A percentile compares a stretch with the other conserved stretches of the same genome.
phyloP scores from a whole-genome alignment of 2,888 invertebrate species.

The Andrena praecox region DNA sequence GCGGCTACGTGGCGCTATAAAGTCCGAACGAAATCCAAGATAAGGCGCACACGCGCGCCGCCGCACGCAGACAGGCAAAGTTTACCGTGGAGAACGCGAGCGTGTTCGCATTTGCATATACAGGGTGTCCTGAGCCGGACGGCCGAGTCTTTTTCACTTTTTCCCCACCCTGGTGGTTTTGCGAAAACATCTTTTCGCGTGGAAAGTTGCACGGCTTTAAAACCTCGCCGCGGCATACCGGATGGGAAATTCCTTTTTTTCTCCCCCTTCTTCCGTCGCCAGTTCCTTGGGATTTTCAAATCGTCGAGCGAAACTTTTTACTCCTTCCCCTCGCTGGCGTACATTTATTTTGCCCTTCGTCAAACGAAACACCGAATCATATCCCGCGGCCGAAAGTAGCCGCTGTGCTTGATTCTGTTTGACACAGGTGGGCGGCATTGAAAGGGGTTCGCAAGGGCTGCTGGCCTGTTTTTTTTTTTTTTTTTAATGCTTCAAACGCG shows the following conservation, averaged over 20 bases:
- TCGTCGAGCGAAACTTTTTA: background rate
- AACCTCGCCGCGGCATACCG: background rate
- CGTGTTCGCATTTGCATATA: slow-evolving; percentile 54
- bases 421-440: background rate
- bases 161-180: slow-evolving; percentile 4
- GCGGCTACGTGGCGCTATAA: slow-evolving; percentile 51
- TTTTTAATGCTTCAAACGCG: background rate
- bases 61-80: slow-evolving; percentile 26
- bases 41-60: slow-evolving; percentile 60
- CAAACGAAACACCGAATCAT: background rate
- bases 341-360: too few species aligned
- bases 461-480: too few species aligned
- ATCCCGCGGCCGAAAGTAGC: too few species aligned
- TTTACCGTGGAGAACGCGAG: slow-evolving; percentile 30
- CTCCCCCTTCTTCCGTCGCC: background rate
- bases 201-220: slow-evolving; percentile 32
- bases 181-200: slow-evolving; percentile 36
- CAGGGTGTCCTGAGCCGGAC: slow-evolving; percentile 42
- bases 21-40: slow-evolving; percentile 77
- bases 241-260: background rate
- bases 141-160: background rate
- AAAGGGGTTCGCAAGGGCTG: background rate
- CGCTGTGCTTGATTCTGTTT: background rate
- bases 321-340: too few species aligned
- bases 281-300: slow-evolving; percentile 6